Evolutionary conservation across 2,888 invertebrate species (phyloP).

Genomic region (Andrena marginata): DNA sequence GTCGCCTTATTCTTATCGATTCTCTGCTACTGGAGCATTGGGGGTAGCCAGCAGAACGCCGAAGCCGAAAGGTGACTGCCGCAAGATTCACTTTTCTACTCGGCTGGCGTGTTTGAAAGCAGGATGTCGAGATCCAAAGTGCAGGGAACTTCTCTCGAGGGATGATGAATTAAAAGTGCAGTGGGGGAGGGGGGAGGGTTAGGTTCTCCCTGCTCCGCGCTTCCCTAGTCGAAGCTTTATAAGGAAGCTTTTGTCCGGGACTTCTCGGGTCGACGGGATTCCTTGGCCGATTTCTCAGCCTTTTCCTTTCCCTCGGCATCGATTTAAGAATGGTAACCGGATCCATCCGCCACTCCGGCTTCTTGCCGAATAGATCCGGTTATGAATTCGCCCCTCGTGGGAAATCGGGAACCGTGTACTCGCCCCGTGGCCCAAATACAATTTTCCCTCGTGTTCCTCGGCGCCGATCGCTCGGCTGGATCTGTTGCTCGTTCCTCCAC

Average conservation of each 20-base stretch:
- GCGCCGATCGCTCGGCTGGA: conserved; percentile 37
- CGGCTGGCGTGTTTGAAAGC: too few species aligned
- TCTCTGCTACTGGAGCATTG: too few species aligned
- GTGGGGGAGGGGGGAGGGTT: too few species aligned
- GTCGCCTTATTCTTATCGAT: too few species aligned
- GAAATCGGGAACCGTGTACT: conserved; percentile 51
- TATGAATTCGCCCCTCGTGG: conserved; percentile 62
- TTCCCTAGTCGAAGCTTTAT: neutral
- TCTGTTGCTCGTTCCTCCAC: conserved; percentile 34
- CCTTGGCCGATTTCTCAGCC: conserved; percentile 5
- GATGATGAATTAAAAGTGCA: too few species aligned
- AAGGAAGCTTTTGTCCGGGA: neutral
- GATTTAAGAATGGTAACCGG: conserved; percentile 27
- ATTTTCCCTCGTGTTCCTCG: conserved; percentile 41
- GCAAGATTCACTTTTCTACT: too few species aligned
- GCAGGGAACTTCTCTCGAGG: too few species aligned
- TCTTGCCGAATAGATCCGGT: conserved; percentile 47
- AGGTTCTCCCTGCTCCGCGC: neutral
- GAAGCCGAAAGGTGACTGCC: too few species aligned
- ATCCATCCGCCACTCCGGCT: neutral
- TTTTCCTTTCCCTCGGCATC: conserved; percentile 1
- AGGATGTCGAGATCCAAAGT: too few species aligned
- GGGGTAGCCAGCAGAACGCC: too few species aligned
- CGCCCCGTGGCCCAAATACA: conserved; percentile 47
- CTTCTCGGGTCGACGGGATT: neutral